Evolutionary conservation across 2,113 vertebrate genomes (phyloP).

Genomic region (Pungitius pungitius): DNA sequence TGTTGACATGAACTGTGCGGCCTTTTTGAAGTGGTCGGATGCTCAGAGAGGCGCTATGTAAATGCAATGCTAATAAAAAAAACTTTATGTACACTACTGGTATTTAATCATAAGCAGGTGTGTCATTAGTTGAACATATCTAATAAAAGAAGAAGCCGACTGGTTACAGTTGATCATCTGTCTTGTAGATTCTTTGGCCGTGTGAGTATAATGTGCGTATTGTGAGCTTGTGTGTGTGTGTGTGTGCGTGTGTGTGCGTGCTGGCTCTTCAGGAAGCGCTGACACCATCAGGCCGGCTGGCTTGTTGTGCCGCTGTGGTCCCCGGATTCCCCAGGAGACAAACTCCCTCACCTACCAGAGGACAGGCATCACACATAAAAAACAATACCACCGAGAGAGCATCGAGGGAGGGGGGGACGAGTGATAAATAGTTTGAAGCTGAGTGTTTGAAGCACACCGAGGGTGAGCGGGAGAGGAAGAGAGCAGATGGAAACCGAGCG

Average conservation of each 20-base stretch:
- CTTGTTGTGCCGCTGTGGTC: constrained; percentile 59
- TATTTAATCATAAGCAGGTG: neutral
- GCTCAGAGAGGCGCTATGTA: neutral
- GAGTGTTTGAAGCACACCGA: constrained; percentile 53
- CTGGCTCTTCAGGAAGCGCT: constrained; percentile 72
- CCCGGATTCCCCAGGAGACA: constrained; percentile 63
- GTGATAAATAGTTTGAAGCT: constrained; percentile 42
- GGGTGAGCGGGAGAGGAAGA: constrained; percentile 66
- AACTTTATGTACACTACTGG: neutral
- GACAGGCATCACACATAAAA: constrained; percentile 80
- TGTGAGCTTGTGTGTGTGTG: constrained; percentile 18
- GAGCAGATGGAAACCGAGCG: constrained; percentile 57
- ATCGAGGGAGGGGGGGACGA: constrained; percentile 27
- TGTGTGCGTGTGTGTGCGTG: constrained; percentile 19
- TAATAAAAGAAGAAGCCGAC: neutral
- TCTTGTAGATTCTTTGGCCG: neutral
- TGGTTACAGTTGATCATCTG: neutral
- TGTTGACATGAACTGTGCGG: neutral
- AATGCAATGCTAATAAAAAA: neutral
- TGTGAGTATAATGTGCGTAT: neutral
- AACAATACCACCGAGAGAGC: constrained; percentile 70
- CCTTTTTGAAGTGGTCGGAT: no score
- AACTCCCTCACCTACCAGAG: constrained; percentile 72
- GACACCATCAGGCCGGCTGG: constrained; percentile 72
- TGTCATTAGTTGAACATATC: neutral